Base-by-base conservation (phyloP, 1,140 invertebrate genomes). In the Drosophila persimilis region DNA sequence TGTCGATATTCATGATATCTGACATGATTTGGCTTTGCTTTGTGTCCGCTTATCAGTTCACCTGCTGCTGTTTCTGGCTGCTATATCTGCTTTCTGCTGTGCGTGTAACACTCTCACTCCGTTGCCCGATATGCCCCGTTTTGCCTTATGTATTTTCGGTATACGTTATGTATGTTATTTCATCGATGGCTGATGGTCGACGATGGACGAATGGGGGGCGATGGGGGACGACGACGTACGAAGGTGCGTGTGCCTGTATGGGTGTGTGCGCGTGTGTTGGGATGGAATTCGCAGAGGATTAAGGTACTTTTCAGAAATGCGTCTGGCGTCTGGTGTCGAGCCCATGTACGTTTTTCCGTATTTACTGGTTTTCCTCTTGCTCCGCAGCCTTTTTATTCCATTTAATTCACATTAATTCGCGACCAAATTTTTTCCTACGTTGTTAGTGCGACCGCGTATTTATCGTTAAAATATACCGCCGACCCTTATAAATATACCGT, bases 1-100 rank as follows among this genome's bases (percentile, higher is more conserved):
- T 90, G 70, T 91, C 90, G 50, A 91, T 91, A 62, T 90, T 91
- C 90, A 91, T 90, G 35, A 84, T 77, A 75, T 91, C 89, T 56
- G 85, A 90, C 89, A 90, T 90, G 44, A 52, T 83, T 78, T 61
- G 56, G 57, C 39, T 61, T 59, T 58, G 44, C 50, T 43, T 60
- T 39, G 35, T 17, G 15, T 71, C 54, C 48, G 54, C 43, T 50
- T 51, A 29, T 47, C 52, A 48, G 22, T 60, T 51, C 77, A 46
- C 41, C 39, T 62, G 52, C 13, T 54, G 55, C 35, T 46, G 17
- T n/a, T 45, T 15, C 29, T 74, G 4, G 24, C 24, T 26, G 5
- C 24, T 26, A 4, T 26, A 0, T 26, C 24, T 26, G 24, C 24
- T 26, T 26, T 26, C 20, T 20, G 20, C 20, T 20, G 20, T 20